Conservation (phyloP, 2,888 invertebrate species). For the Heliconius erato region DNA sequence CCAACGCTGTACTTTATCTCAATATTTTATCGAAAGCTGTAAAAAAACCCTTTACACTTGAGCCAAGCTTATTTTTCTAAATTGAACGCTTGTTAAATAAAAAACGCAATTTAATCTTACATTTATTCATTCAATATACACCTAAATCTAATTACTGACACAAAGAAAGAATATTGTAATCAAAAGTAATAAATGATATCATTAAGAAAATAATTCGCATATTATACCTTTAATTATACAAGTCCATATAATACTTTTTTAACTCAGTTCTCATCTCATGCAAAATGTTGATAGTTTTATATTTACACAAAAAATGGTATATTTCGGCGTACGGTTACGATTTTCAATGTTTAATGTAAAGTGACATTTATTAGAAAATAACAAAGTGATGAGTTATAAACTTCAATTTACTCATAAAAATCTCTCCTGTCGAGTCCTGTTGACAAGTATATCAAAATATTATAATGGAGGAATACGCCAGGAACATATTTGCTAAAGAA, state of each 20-base stretch:
- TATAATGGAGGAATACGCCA: not conserved
- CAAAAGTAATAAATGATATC: slow-evolving; percentile 56
- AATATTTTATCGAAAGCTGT: too few relatives aligned
- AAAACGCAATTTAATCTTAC: slow-evolving; percentile 62
- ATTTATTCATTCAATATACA: slow-evolving; percentile 84
- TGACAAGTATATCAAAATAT: not conserved
- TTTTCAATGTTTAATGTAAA: slow-evolving; percentile 10
- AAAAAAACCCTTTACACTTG: too few relatives aligned
- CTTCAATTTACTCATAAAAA: slow-evolving; percentile 23
- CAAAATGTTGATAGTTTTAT: slow-evolving; percentile 41
- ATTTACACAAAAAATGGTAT: slow-evolving; percentile 46
- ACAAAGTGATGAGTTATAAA: slow-evolving; percentile 13
- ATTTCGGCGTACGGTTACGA: slow-evolving; percentile 2
- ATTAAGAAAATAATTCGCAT: slow-evolving; percentile 55
- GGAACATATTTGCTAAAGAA: slow-evolving; percentile 26
- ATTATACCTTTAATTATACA: slow-evolving; percentile 42
- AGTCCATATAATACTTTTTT: slow-evolving; percentile 48
- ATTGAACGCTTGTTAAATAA: slow-evolving; percentile 41
- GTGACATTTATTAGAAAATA: slow-evolving; percentile 21
- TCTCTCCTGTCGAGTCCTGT: too few relatives aligned
- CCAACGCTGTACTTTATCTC: too few relatives aligned
- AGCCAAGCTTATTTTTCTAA: too few relatives aligned
- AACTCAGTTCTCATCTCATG: slow-evolving; percentile 42
- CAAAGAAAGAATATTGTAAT: slow-evolving; percentile 67
- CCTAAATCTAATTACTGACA: slow-evolving; percentile 81